phyloP scores from a whole-genome alignment of 2,797 vertebrate genomes.

The Crenichthys baileyi region DNA sequence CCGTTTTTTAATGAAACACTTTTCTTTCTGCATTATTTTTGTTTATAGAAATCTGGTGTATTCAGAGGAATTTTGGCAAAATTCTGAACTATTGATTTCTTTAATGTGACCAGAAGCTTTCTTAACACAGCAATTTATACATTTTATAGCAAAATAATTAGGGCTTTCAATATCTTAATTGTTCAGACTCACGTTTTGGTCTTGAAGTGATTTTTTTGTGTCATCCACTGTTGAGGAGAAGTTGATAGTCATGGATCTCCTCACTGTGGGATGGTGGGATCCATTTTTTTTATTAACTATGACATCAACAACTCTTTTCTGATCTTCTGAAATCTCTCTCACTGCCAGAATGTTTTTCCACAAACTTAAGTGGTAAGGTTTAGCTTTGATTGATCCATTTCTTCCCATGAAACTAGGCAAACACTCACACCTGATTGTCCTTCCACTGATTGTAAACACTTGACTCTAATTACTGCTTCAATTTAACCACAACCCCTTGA shows the following conservation, averaged over 20 bases:
- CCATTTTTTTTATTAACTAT: neutral
- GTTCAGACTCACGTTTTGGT: neutral
- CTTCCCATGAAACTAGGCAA: neutral
- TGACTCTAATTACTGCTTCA: constrained; percentile 8
- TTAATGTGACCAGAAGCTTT: neutral
- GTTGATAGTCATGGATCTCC: neutral
- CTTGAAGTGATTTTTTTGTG: neutral
- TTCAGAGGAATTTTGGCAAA: neutral
- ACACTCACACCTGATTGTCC: constrained; percentile 5
- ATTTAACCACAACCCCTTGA: constrained; percentile 1
- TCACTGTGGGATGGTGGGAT: neutral
- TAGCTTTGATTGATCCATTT: neutral
- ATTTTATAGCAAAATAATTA: neutral
- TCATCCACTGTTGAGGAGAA: neutral
- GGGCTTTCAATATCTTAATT: neutral
- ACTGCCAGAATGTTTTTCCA: neutral
- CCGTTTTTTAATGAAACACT: neutral
- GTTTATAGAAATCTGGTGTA: neutral
- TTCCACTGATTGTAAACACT: constrained; percentile 10
- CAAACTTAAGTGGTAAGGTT: neutral
- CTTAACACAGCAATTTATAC: neutral
- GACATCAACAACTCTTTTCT: neutral
- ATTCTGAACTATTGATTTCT: neutral
- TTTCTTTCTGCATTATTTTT: neutral
- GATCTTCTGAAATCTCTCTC: neutral